Percentiles rank a stretch among this genome's conserved stretches.
These are phyloP conservation scores for Actinia tenebrosa DNA, from an alignment of 64 coral and sea anemone genomes.

Conservation along the genomic window DNA sequence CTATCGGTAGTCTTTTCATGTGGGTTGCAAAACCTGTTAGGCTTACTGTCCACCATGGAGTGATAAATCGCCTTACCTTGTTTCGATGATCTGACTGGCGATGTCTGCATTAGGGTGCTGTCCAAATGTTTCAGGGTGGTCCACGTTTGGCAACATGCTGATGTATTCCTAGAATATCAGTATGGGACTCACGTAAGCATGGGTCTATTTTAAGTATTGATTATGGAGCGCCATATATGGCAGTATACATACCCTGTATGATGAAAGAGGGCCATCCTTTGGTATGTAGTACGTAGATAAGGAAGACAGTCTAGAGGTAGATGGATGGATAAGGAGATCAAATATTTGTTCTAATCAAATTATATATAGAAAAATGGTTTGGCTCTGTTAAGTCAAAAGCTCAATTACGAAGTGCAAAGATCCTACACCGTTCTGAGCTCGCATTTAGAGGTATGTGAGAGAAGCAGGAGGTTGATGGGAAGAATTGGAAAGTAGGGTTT, in stretches of 20 bases:
- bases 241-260: conserved; percentile 76
- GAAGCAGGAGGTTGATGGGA: no score
- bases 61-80: conserved; percentile 28
- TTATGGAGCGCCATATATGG: neutral
- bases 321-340: neutral
- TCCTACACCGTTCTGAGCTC: no score
- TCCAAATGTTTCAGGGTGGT: conserved; percentile 93
- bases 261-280: conserved; percentile 79
- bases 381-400: no score
- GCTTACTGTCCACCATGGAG: no score
- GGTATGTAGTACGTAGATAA: conserved; percentile 95
- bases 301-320: conserved; percentile 58
- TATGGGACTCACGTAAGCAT: neutral
- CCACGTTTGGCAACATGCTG: conserved; percentile 92
- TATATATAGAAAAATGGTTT: no score
- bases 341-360: neutral
- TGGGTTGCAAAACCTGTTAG: no score
- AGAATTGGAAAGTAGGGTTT: no score
- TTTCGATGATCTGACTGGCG: conserved; percentile 98
- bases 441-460: no score
- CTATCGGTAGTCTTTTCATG: no score
- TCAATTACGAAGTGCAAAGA: no score
- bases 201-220: neutral
- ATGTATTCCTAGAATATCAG: conserved; percentile 74
- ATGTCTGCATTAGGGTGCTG: conserved; percentile 98